Conservation (phyloP, 2,797 vertebrate genomes). For the Chelonia mydas region DNA sequence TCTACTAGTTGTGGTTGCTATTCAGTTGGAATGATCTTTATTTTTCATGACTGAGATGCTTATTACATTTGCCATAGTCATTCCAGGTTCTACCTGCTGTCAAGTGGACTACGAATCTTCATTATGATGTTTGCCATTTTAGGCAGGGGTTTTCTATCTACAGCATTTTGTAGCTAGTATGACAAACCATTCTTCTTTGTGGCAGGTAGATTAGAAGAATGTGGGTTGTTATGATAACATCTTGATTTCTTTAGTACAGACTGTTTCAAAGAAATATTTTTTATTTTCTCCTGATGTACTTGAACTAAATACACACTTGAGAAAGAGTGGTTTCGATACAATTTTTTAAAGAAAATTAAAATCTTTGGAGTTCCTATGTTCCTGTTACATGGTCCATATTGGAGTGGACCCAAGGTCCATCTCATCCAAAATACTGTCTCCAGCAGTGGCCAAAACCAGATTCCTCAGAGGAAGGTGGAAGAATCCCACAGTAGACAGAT, state of each 20-base stretch:
- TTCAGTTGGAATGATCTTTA: background rate
- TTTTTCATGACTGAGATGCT: background rate
- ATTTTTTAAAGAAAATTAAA: background rate
- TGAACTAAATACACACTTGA: background rate
- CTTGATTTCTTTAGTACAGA: accelerated
- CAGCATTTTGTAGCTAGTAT: background rate
- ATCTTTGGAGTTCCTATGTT: background rate
- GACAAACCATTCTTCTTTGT: background rate
- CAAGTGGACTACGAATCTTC: background rate
- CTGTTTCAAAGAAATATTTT: background rate
- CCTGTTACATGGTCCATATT: background rate
- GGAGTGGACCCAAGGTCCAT: background rate
- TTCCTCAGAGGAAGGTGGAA: background rate
- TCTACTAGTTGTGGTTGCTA: background rate
- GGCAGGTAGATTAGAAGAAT: background rate
- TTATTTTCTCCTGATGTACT: background rate
- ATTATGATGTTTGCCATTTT: background rate
- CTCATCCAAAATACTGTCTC: background rate
- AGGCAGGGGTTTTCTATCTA: background rate
- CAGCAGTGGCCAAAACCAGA: background rate
- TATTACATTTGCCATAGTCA: background rate
- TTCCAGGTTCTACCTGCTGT: background rate
- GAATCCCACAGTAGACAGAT: background rate
- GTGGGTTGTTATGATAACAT: background rate
- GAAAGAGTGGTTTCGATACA: background rate